Evolutionary conservation across 2,113 vertebrate species (phyloP).

Genomic region (Plecturocebus donacophilus): DNA sequence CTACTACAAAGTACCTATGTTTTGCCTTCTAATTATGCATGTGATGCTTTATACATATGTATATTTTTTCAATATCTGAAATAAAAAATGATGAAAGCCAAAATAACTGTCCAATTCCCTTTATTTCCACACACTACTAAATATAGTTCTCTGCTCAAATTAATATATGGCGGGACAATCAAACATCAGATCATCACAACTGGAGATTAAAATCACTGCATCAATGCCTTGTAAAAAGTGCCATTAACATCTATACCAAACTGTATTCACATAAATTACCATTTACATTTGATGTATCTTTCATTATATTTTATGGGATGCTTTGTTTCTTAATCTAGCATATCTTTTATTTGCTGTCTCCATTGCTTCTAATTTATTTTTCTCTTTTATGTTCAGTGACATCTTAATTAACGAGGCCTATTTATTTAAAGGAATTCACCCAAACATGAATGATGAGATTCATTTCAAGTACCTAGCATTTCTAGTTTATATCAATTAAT

Average conservation of each 20-base stretch:
- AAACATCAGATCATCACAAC: background rate
- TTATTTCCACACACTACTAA: background rate
- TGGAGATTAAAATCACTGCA: background rate
- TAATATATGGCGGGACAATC: too few relatives aligned
- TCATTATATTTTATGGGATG: background rate
- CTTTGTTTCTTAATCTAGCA: background rate
- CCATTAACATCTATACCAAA: background rate
- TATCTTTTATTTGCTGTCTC: background rate
- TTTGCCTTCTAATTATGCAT: background rate
- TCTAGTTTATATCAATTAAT: conserved; percentile 76
- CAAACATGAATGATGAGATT: conserved; percentile 73
- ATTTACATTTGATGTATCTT: background rate
- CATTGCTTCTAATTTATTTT: conserved; percentile 62
- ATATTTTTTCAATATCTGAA: background rate
- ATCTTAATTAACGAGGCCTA: conserved; percentile 46
- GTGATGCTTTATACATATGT: background rate
- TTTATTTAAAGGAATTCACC: conserved; percentile 65
- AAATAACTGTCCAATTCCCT: background rate
- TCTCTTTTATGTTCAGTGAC: conserved; percentile 51
- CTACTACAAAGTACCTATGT: background rate
- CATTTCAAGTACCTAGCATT: conserved; percentile 69
- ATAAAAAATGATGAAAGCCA: background rate
- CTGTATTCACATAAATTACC: background rate
- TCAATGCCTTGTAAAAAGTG: background rate
- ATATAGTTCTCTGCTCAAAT: background rate